Evolutionary conservation across 2,888 invertebrate species (phyloP), one percentile per base, ranked within the genome.

Genomic region (Hybos culiciformis): DNA sequence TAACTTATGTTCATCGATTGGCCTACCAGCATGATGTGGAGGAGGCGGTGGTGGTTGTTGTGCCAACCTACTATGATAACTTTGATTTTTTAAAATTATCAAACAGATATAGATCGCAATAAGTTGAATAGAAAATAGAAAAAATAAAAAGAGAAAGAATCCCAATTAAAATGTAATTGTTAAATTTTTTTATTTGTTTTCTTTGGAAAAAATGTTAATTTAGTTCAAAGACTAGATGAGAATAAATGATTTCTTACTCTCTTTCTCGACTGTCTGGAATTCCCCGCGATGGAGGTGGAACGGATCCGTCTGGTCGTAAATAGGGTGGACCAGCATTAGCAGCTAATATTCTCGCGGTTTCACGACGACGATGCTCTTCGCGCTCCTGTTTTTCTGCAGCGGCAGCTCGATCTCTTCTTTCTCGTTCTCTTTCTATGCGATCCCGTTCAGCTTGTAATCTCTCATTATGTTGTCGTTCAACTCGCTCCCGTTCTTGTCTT

Each of bases 1-100:
- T 45, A 93, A 70, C 50, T 72, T 67, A 53, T 65, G 62, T 39
- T 63, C 59, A 36, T 58, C 54, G 4, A 58, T 48, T 33, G 57
- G 56, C 6, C 53, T 55, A 15, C 53, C 52, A 14, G 53, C 52
- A 36, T 36, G 36, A 50, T 60, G 62, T 17, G 56, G 47, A n/a
- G 29, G 29, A n/a, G 29, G n/a, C 63, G 56, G 47, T 62, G 63
- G 50, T 62, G 62, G 32, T 62, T 61, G 45, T n/a, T n/a, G n/a
- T n/a, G n/a, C n/a, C 43, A 43, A n/a, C n/a, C n/a, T n/a, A n/a
- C 44, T 46, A 46, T 43, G 48, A 37, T 48, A 50, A 47, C 41
- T 46, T 39, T 20, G 8, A 43, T 43, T 15, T 32, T 32, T 32
- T 34, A 43, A 46, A 39, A 32, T 47, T 47, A 48, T 45, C 43